Base-by-base conservation (phyloP, 2,797 vertebrate genomes). In the Premnoplex brunnescens region DNA sequence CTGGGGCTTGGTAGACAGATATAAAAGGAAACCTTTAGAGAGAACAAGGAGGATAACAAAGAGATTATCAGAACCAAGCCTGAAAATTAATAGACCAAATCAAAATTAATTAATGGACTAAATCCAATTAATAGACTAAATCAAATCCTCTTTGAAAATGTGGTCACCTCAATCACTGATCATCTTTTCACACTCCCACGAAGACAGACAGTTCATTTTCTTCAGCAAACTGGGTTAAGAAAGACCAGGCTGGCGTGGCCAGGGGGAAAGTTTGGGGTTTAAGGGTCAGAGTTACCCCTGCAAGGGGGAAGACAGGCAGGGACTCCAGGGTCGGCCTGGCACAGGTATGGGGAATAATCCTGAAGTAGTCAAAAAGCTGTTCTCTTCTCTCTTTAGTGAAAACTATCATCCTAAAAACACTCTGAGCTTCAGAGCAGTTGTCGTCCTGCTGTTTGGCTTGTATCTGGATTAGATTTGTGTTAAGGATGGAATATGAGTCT, bases 381-480 rank as follows among this genome's bases (percentile, higher is more conserved):
- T 76, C 23, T n/a, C 64, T 77, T 59, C 64, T 73, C 59, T 56
- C 77, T 77, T 37, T 60, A 71, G 20, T 72, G 60, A 89, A 96
- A 92, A 37, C 30, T 64, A 6, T 46, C 71, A 34, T 49, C 49
- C 56, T 89, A 36, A 72, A 82, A 91, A 93, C 44, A 66, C 24
- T 0, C 64, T 82, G 86, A 79, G 67, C 77, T 95, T 92, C 95
- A 85, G 74, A 95, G 95, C 92, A 93, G 81, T 94, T 82, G 91
- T 77, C 0, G 2, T 93, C 84, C 94, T 87, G 92, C 86, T 86
- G 86, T 76, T 97, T 67, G 63, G 41, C 52, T 80, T 64, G 81
- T 89, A 59, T 97, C 94, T 96, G 93, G 95, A 96, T 96, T 96
- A 94, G 91, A 96, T 97, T 96, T 96, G 84, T 87, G 41, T 88